Base-by-base conservation (phyloP, 1,140 invertebrate species). In the Aphelenchoides fujianensis region DNA sequence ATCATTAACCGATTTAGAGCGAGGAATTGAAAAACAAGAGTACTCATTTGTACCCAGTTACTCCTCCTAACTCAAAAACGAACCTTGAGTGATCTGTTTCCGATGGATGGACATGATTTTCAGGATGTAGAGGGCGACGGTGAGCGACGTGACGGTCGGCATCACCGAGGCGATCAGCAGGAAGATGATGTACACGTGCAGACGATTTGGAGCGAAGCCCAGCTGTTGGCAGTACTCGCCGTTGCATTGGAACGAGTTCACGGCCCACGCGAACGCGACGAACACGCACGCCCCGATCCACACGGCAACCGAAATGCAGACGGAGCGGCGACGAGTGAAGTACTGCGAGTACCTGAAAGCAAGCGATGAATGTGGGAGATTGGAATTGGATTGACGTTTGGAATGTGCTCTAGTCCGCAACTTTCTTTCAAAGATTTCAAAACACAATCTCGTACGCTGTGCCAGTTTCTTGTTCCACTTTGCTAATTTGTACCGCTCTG, bases 71-170 rank as follows among this genome's bases (percentile, higher is more conserved):
- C 30, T 16, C 67, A 23, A 67, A 66, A 61, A 12, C 5, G 7
- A 37, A 76, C 78, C 76, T 77, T 78, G 73, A 23, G 53, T 19
- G 55, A 79, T 79, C 48, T 82, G 70, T 63, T 61, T 68, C 30
- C 69, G 55, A 74, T 79, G 77, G 34, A 41, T 52, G n/a, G 64
- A 37, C 2, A 79, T 74, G 36, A 79, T 68, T 23, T 72, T 69
- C 73, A 79, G 69, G 36, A 79, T 81, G 59, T 79, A 79, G 35
- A 82, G 63, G 23, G 79, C 79, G 28, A 79, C 77, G n/a, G 75
- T 66, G 5, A 79, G 68, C 3, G 79, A 79, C 16, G 77, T 82
- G 12, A 82, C 36, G 19, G 79, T 81, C 3, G 77, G 77, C 3
- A 79, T 75, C 2, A 79, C 77, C 0, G 79, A 76, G 0, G 79